phyloP scores from a whole-genome alignment of 2,797 vertebrate genomes.

The Pristis pectinata region DNA sequence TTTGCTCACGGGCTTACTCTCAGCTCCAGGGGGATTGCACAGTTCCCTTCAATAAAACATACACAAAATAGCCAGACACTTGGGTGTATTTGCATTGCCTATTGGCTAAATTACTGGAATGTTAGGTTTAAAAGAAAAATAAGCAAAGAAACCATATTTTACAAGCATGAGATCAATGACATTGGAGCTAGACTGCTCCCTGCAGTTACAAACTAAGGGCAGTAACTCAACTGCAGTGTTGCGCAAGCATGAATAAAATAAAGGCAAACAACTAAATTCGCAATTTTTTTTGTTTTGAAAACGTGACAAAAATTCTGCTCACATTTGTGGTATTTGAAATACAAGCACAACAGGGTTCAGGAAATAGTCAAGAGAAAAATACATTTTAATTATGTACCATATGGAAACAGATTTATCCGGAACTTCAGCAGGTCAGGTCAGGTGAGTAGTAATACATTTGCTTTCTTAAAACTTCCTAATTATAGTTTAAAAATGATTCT shows the following conservation, averaged over 20 bases:
- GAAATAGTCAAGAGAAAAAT: not conserved
- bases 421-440: not conserved
- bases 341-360: too few species aligned
- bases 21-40: not conserved
- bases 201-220: constrained; percentile 17
- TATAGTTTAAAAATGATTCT: not conserved
- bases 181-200: constrained; percentile 34
- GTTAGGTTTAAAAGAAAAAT: not conserved
- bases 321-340: too few species aligned
- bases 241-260: constrained; percentile 51
- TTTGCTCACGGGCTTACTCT: not conserved
- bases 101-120: not conserved
- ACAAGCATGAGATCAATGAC: not conserved
- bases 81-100: not conserved
- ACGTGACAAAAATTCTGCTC: not conserved
- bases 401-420: constrained; percentile 25
- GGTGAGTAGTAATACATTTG: not conserved
- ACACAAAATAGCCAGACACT: not conserved
- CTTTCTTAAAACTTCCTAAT: not conserved
- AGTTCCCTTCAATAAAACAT: not conserved
- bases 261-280: constrained; percentile 41
- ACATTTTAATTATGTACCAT: not conserved
- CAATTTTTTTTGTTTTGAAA: not conserved
- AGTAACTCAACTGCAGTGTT: constrained; percentile 48
- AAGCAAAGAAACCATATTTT: not conserved